Evolutionary conservation across 1,140 invertebrate genomes (phyloP).

Genomic region (Oncopeltus fasciatus): DNA sequence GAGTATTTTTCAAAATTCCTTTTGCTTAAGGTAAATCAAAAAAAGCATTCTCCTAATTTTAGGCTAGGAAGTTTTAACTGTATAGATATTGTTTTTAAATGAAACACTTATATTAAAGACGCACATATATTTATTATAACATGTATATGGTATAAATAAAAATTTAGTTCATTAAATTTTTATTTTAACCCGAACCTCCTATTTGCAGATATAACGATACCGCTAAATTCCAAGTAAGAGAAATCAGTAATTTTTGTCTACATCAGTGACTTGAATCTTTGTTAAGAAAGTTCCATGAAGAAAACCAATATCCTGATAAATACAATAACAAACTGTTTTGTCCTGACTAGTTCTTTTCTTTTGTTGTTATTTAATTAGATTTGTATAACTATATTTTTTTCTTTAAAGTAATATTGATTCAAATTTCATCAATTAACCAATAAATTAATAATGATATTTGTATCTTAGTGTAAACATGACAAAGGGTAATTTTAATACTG

Average conservation of each 20-base stretch:
- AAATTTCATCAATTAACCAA: too few species aligned
- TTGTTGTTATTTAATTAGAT: too few species aligned
- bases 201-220: neutral
- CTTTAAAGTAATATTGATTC: too few species aligned
- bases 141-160: neutral
- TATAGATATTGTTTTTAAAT: neutral
- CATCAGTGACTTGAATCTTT: neutral
- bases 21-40: conserved; percentile 1
- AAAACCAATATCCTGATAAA: neutral
- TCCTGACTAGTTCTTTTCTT: too few species aligned
- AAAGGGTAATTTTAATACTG: too few species aligned
- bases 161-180: neutral
- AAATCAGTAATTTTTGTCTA: neutral
- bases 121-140: conserved; percentile 1
- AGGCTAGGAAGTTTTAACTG: neutral
- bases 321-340: neutral
- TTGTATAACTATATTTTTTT: too few species aligned
- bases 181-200: neutral
- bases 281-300: neutral
- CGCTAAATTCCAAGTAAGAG: neutral
- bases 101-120: neutral
- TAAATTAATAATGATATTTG: too few species aligned
- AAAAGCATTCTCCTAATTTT: neutral
- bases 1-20: neutral
- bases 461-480: too few species aligned